phyloP scores from a whole-genome alignment of 2,888 invertebrate genomes.

The Sminthurinus aureus region DNA sequence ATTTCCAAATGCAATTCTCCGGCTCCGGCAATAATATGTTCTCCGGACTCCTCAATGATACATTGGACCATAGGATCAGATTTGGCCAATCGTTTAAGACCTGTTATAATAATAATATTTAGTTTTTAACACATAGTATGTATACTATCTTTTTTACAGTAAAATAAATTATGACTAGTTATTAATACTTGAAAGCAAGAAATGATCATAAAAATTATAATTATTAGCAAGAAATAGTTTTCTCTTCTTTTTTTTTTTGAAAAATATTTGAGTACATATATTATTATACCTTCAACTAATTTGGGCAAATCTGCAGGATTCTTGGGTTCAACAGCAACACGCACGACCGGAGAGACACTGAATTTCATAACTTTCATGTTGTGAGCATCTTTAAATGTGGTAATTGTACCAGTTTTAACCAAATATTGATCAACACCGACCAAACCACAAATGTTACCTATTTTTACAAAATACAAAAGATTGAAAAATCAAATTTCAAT shows the following conservation, averaged over 20 bases:
- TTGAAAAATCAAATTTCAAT: slow-evolving; percentile 30
- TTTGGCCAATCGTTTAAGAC: slow-evolving; percentile 96
- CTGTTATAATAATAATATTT: too few relatives aligned
- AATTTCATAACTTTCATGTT: slow-evolving; percentile 99
- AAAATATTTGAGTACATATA: too few relatives aligned
- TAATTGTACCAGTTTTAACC: slow-evolving; percentile 99
- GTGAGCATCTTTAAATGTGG: slow-evolving; percentile 98
- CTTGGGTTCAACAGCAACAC: slow-evolving; percentile 99
- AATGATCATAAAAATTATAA: too few relatives aligned
- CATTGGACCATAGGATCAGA: slow-evolving; percentile 99
- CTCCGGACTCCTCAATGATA: slow-evolving; percentile 98
- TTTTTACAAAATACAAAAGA: too few relatives aligned
- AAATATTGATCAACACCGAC: slow-evolving; percentile 99
- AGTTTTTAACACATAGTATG: too few relatives aligned
- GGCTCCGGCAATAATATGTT: slow-evolving; percentile 99
- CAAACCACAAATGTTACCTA: slow-evolving; percentile 97
- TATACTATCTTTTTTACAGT: too few relatives aligned
- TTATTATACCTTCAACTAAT: slow-evolving; percentile 97
- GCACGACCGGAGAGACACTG: slow-evolving; percentile 98
- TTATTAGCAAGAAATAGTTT: too few relatives aligned
- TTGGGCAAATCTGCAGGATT: slow-evolving; percentile 99
- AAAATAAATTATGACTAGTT: too few relatives aligned
- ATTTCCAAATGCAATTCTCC: slow-evolving; percentile 91
- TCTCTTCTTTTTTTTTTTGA: too few relatives aligned
- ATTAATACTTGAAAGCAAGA: too few relatives aligned